Base-by-base conservation (phyloP, 2,797 vertebrate genomes). In the Artibeus jamaicensis region DNA sequence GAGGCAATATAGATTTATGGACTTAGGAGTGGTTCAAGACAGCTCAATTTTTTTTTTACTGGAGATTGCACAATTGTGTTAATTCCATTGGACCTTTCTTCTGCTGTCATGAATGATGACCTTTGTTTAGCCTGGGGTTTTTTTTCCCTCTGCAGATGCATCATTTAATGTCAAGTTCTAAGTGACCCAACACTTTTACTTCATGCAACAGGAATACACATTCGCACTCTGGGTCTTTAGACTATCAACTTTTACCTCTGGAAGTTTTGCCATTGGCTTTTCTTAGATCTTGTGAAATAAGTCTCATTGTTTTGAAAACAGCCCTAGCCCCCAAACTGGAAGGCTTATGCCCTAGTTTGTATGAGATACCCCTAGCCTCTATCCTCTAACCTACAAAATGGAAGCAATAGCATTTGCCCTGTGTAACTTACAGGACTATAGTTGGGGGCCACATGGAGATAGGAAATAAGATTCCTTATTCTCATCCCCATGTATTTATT, bases 1-100 rank as follows among this genome's bases (percentile, higher is more conserved):
- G 89, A 78, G 42, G 84, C 71, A 93, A 93, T 95, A 93, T 39
- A 96, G 93, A 96, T 96, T 97, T 97, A 92, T 67, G 26, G 89
- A 85, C 93, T 96, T 96, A 85, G 70, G 95, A 96, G 22, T 93
- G 55, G 53, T 87, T 94, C 4, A 94, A 97, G 94, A 55, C 29
- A 92, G 32, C n/a, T 79, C 44, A 68, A 65, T 84, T 97, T 57
- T 57, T 55, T 95, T n/a, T n/a, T n/a, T n/a, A 87, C n/a, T 48
- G 15, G 21, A 78, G 18, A 91, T 88, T 26, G 10, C 26, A 39
- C 59, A 71, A 39, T 84, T 81, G 11, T 79, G 59, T 76, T 89
- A 39, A 26, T 26, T 91, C 88, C 78, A 96, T 39, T 76, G 62
- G 2, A 39, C 5, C 12, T 89, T 92, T 76, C 15, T 22, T 55